Evolutionary conservation across 2,797 vertebrate genomes (phyloP).

Genomic region (Arctocebus calabarensis): DNA sequence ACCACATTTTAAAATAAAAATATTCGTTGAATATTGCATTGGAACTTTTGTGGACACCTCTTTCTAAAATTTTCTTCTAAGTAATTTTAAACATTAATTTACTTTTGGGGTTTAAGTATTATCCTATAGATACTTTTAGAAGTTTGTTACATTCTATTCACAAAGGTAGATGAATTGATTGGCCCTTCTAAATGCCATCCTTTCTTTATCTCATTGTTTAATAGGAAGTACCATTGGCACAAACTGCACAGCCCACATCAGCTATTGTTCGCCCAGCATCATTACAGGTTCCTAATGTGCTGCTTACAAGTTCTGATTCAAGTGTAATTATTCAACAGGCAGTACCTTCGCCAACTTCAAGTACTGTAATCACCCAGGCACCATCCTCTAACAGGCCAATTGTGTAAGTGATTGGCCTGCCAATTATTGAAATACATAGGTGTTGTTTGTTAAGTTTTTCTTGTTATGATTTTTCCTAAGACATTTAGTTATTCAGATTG

Average conservation of each 20-base stretch:
- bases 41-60: constrained; percentile 27
- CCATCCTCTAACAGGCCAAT: constrained; percentile 98
- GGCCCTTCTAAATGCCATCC: constrained; percentile 61
- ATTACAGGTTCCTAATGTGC: constrained; percentile 98
- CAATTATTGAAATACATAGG: constrained; percentile 80
- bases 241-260: constrained; percentile 96
- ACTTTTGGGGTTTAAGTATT: constrained; percentile 42
- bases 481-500: constrained; percentile 35
- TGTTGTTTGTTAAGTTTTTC: constrained; percentile 60
- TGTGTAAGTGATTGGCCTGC: constrained; percentile 94
- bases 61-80: constrained; percentile 43
- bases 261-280: constrained; percentile 99
- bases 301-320: constrained; percentile 98
- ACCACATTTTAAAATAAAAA: constrained; percentile 45
- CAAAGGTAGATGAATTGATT: constrained; percentile 48
- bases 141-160: constrained; percentile 48
- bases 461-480: constrained; percentile 55
- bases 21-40: constrained; percentile 33
- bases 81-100: constrained; percentile 54
- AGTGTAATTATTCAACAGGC: constrained; percentile 99
- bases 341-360: constrained; percentile 98
- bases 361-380: constrained; percentile 99
- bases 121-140: constrained; percentile 15
- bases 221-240: constrained; percentile 97
- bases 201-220: constrained; percentile 87